phyloP scores from a whole-genome alignment of 2,888 invertebrate genomes.

The Sisyra terminalis region DNA sequence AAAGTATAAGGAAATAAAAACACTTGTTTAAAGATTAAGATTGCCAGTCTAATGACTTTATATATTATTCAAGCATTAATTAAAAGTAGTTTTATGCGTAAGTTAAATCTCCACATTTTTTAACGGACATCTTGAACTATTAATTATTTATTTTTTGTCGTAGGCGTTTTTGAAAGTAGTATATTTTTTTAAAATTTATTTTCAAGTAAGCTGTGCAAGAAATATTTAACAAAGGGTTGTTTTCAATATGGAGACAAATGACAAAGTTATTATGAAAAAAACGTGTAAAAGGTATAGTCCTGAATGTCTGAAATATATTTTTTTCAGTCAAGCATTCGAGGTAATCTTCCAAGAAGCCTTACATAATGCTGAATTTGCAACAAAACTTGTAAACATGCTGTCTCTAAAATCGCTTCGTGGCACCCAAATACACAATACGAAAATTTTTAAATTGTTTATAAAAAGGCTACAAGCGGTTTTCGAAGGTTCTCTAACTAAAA shows the following conservation, averaged over 20 bases:
- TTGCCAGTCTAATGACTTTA: too few species aligned
- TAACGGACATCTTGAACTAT: too few species aligned
- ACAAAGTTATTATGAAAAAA: constrained; percentile 5
- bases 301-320: constrained; percentile 8
- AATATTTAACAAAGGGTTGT: not conserved
- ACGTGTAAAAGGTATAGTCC: constrained; percentile 2
- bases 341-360: constrained; percentile 20
- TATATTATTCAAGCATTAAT: too few species aligned
- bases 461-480: constrained; percentile 20
- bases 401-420: constrained; percentile 17
- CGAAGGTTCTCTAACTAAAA: constrained; percentile 15
- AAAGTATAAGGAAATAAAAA: too few species aligned
- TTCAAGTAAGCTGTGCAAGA: not conserved
- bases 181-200: not conserved
- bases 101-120: too few species aligned
- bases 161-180: too few species aligned
- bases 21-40: too few species aligned
- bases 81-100: too few species aligned
- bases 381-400: constrained; percentile 21
- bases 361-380: constrained; percentile 19
- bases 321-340: constrained; percentile 21
- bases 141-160: too few species aligned
- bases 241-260: constrained; percentile 7
- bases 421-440: constrained; percentile 13
- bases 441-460: constrained; percentile 18